Percentiles rank a stretch among this genome's conserved stretches.
Conservation (phyloP, 2,797 vertebrate species). For the Parotocinclus haroldoi region DNA sequence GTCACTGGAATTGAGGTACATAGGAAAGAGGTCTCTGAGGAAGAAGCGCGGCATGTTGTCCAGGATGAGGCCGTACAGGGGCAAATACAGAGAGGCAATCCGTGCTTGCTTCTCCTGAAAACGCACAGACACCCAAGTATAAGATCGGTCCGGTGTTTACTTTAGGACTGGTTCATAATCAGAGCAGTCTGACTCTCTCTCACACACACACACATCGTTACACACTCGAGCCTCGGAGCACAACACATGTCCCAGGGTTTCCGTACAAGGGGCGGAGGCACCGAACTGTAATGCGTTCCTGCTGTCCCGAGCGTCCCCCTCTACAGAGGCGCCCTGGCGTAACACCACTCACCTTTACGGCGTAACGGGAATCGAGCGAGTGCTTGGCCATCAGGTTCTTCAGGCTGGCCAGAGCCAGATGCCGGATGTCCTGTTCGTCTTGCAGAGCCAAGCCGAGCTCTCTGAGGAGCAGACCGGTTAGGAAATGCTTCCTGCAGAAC, state of each 20-base stretch:
- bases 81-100: conserved; percentile 93
- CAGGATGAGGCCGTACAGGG: conserved; percentile 93
- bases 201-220: conserved; percentile 37
- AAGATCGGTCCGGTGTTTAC: not conserved
- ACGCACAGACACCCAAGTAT: not conserved
- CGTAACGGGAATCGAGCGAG: conserved; percentile 90
- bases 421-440: conserved; percentile 93
- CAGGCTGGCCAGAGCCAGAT: conserved; percentile 90
- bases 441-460: conserved; percentile 95
- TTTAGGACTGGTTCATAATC: not conserved
- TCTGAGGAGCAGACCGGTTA: conserved; percentile 89
- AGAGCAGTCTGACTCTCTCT: not conserved
- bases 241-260: too few relatives aligned
- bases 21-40: conserved; percentile 91
- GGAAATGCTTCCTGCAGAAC: conserved; percentile 95
- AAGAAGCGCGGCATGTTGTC: conserved; percentile 98
- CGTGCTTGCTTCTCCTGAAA: conserved; percentile 88
- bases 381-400: conserved; percentile 98
- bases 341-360: conserved; percentile 75
- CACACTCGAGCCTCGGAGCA: not conserved
- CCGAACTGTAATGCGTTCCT: too few relatives aligned
- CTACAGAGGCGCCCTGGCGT: not conserved
- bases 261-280: too few relatives aligned
- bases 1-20: conserved; percentile 87
- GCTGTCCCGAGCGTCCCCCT: too few relatives aligned